Evolutionary conservation across 2,888 invertebrate species (phyloP).

Genomic region (Oxyscelio sp.): DNA sequence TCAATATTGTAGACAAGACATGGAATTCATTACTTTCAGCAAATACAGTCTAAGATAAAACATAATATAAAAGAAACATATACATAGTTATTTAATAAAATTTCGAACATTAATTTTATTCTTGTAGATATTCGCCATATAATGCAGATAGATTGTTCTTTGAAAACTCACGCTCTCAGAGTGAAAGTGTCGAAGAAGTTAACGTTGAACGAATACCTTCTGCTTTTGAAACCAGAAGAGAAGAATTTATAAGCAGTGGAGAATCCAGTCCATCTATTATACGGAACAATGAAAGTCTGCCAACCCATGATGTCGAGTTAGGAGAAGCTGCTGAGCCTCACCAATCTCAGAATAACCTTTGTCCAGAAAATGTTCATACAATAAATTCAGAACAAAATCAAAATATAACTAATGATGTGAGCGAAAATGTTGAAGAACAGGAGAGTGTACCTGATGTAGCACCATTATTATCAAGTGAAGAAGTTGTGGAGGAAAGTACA

Average conservation of each 20-base stretch:
- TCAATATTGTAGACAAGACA: too few relatives aligned
- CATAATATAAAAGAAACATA: too few relatives aligned
- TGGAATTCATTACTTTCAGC: too few relatives aligned
- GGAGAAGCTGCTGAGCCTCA: conserved; percentile 22
- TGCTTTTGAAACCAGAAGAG: conserved; percentile 28
- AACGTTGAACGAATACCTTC: conserved; percentile 13
- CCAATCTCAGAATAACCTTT: neutral
- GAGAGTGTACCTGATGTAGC: neutral
- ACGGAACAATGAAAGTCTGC: conserved; percentile 7
- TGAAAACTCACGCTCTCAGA: conserved; percentile 1
- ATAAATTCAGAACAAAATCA: conserved; percentile 23
- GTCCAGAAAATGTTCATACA: neutral
- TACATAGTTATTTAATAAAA: too few relatives aligned
- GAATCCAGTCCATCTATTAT: neutral
- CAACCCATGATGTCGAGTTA: neutral
- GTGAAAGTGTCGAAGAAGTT: conserved; percentile 12
- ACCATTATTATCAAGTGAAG: neutral
- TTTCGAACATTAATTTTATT: too few relatives aligned
- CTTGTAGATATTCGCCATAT: too few relatives aligned
- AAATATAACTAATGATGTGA: neutral
- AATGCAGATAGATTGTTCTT: too few relatives aligned
- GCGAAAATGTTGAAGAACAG: conserved; percentile 4
- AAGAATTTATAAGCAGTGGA: neutral
- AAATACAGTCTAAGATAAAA: too few relatives aligned
- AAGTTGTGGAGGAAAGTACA: neutral